Percentiles rank a stretch among this genome's conserved stretches.
phyloP scores from a whole-genome alignment of 1,140 invertebrate genomes.

The Drosophila ambigua region DNA sequence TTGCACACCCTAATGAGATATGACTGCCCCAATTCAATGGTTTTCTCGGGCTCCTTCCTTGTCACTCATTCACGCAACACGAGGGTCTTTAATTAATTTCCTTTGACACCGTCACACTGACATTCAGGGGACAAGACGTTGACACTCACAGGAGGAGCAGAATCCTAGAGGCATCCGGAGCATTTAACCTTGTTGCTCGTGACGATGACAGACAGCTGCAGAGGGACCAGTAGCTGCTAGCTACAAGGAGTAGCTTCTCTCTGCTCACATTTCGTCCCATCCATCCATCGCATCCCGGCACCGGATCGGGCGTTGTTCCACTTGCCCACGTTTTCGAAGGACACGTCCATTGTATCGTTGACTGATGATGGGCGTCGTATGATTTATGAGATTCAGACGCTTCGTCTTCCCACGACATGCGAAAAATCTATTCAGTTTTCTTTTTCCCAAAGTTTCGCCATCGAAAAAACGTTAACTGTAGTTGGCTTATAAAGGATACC shows the following conservation, averaged over 20 bases:
- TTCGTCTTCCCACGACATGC: constrained; percentile 16
- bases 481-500: constrained; percentile 29
- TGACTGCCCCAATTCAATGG: not conserved
- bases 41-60: constrained; percentile 10
- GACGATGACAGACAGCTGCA: constrained; percentile 42
- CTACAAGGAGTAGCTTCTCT: no score
- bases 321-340: constrained; percentile 26
- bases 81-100: constrained; percentile 56
- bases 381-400: constrained; percentile 57
- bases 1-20: constrained; percentile 1
- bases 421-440: constrained; percentile 24
- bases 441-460: constrained; percentile 23
- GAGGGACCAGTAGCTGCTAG: not conserved
- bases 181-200: constrained; percentile 44
- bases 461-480: constrained; percentile 36
- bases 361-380: constrained; percentile 68
- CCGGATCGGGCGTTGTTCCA: not conserved
- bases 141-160: constrained; percentile 28
- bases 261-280: not conserved
- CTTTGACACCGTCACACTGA: constrained; percentile 33
- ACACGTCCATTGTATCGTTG: constrained; percentile 46
- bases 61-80: constrained; percentile 11
- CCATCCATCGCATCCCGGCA: not conserved
- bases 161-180: constrained; percentile 22
- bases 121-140: constrained; percentile 30